These are phyloP conservation scores for Gymnocephalus cernua DNA, from an alignment of 2,113 vertebrate species.

Conservation along the genomic window DNA sequence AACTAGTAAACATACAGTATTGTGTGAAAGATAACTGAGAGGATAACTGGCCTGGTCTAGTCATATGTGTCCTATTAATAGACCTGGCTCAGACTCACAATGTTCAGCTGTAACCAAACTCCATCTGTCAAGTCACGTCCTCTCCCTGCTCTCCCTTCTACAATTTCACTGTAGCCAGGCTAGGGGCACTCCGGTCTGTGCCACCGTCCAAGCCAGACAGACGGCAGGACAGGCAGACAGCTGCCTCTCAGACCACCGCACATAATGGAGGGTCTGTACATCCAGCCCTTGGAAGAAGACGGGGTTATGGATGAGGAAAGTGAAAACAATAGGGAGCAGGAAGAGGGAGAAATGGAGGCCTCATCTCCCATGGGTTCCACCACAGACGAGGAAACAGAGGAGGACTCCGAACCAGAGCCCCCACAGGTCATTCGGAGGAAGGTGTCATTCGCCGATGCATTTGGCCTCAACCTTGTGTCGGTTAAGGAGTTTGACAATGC, in stretches of 20 bases:
- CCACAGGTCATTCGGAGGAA: constrained; percentile 84
- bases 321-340: constrained; percentile 75
- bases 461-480: constrained; percentile 94
- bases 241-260: constrained; percentile 72
- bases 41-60: constrained; percentile 56
- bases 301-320: constrained; percentile 76
- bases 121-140: constrained; percentile 89
- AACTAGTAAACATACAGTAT: constrained; percentile 56
- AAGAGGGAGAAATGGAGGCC: constrained; percentile 80
- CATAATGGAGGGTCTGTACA: constrained; percentile 84
- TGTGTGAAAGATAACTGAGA: constrained; percentile 35
- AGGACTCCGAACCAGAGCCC: constrained; percentile 79
- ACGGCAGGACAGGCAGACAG: constrained; percentile 58
- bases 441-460: constrained; percentile 97
- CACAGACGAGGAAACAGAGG: constrained; percentile 88
- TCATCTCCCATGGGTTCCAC: constrained; percentile 80
- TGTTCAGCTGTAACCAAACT: constrained; percentile 94
- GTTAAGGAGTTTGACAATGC: constrained; percentile 93
- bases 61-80: constrained; percentile 93
- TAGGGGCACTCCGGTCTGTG: constrained; percentile 77
- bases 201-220: constrained; percentile 84
- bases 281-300: constrained; percentile 66
- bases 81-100: constrained; percentile 87
- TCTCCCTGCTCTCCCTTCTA: constrained; percentile 83
- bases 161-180: constrained; percentile 87